Base-by-base conservation (phyloP, 2,888 invertebrate species). In the Saturnia pavonia region DNA sequence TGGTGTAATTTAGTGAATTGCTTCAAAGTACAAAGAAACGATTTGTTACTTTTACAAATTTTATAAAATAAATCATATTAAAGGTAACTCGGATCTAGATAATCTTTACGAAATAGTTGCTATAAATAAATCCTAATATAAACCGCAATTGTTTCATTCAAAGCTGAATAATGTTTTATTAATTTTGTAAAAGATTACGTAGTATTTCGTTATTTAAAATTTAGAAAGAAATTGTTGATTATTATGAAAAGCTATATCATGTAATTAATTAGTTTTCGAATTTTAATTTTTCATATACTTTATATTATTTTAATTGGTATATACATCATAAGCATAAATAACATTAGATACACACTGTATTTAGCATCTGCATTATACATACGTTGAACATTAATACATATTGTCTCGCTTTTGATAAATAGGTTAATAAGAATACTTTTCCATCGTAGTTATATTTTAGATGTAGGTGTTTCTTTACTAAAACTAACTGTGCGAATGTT, bases 11-110 rank as follows among this genome's bases (percentile, higher is more conserved):
- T 94, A 94, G 94, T 91, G 95, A 95, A 95, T 95, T 95, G 95
- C 95, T 95, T 95, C 94, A 92, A 95, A 95, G 95, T 95, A 95
- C 95, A 95, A 95, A 94, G 88, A 93, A 92, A 94, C 95, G 91
- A 95, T 95, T 95, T 95, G 95, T 95, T 95, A 95, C 95, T 95
- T 95, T 95, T 95, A 95, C 95, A 95, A 95, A 95, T 95, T 95
- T 95, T 95, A 95, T 95, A 92, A 94, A 93, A 78, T 90, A 90
- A 92, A 89, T 84, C 85, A 92, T 91, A 91, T 90, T 84, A 88
- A 90, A 87, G 83, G 77, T 87, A 87, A 85, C 86, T 84, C 83
- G 84, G 84, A 87, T 79, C 85, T 92, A 92, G 91, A 85, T 90
- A 88, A 91, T 88, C 80, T 91, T 86, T 88, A 92, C 86, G 82